Percentiles rank a stretch among this genome's conserved stretches.
Conservation (phyloP, 2,113 vertebrate genomes). For the Uria aalge region DNA sequence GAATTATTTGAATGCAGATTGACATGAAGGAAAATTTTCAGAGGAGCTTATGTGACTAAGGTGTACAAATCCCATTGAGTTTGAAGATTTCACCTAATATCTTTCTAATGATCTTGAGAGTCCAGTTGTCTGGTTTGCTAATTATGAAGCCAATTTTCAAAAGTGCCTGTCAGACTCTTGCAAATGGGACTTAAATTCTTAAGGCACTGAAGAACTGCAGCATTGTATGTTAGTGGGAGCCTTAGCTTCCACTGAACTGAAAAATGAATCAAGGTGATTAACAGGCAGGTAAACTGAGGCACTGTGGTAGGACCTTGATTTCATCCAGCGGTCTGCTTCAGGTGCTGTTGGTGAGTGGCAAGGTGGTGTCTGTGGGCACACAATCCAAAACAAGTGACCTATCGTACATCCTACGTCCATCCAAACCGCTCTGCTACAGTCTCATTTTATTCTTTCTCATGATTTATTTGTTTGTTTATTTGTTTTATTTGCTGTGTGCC, state of each 20-base stretch:
- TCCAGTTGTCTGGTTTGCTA: conserved; percentile 19
- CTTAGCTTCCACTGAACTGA: background rate
- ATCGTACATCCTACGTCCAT: rapidly evolving
- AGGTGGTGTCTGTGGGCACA: background rate
- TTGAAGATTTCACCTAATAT: conserved; percentile 35
- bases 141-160: conserved; percentile 18
- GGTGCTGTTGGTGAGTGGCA: background rate
- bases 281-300: background rate
- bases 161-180: background rate
- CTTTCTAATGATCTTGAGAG: conserved; percentile 28
- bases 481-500: background rate
- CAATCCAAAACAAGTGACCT: background rate
- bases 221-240: background rate
- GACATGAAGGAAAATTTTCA: background rate
- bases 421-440: background rate
- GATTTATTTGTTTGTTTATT: background rate
- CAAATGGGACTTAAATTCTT: background rate
- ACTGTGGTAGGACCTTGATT: background rate
- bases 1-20: conserved; percentile 21
- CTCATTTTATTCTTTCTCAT: background rate
- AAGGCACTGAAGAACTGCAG: background rate
- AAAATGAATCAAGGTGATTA: background rate
- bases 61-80: conserved; percentile 24
- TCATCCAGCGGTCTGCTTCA: background rate
- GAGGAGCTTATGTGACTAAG: conserved; percentile 8